Percentiles rank a stretch among this genome's conserved stretches.
phyloP scores from a whole-genome alignment of 2,113 vertebrate genomes.

The Trogon surrucura region DNA sequence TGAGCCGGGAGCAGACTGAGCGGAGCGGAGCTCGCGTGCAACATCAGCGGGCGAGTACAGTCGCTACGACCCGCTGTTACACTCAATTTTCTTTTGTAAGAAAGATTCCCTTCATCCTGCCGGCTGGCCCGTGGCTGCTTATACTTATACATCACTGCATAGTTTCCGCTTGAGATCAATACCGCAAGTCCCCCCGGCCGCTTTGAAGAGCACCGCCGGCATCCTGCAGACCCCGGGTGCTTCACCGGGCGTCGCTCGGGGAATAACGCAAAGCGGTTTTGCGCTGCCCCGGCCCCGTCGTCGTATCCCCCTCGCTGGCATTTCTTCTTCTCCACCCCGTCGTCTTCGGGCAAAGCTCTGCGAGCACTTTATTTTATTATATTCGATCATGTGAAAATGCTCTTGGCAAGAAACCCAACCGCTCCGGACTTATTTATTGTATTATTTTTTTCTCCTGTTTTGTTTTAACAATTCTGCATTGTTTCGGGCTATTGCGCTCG shows the following conservation, averaged over 20 bases:
- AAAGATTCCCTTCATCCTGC: neutral
- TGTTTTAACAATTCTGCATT: conserved; percentile 20
- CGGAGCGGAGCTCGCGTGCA: neutral
- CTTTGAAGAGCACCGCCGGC: neutral
- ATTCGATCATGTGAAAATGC: neutral
- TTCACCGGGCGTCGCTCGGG: neutral
- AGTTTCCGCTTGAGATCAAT: conserved; percentile 44
- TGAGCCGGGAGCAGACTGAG: neutral
- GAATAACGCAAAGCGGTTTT: neutral
- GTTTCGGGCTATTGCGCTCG: neutral
- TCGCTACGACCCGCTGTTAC: neutral
- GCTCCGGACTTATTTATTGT: conserved; percentile 2
- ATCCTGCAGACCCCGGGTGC: neutral
- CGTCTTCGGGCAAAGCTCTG: neutral
- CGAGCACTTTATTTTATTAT: neutral
- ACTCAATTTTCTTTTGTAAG: neutral
- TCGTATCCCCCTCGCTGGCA: neutral
- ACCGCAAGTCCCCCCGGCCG: neutral
- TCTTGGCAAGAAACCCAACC: neutral
- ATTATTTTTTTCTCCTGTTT: neutral
- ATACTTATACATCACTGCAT: neutral
- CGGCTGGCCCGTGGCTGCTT: neutral
- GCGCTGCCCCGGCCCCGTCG: neutral
- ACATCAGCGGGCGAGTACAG: fast-evolving
- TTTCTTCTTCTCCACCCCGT: neutral